phyloP scores from a whole-genome alignment of 2,113 vertebrate species.

The Macaca nemestrina region DNA sequence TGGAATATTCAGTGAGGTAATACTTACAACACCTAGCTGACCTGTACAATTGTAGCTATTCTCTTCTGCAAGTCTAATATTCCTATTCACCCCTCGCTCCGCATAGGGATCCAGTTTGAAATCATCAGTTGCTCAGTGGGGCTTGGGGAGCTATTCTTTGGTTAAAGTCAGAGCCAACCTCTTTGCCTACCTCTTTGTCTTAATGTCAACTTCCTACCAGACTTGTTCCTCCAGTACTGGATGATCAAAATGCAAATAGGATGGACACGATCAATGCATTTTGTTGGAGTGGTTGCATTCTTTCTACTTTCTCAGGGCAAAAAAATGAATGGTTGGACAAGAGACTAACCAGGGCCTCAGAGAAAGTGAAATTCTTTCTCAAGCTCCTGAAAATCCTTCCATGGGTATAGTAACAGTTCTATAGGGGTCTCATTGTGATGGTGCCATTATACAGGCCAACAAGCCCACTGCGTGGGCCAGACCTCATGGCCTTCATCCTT shows the following conservation, averaged over 20 bases:
- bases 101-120: accelerated
- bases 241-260: not conserved
- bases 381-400: not conserved
- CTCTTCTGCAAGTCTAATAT: accelerated
- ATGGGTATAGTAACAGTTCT: not conserved
- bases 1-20: not conserved
- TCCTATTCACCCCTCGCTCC: not conserved
- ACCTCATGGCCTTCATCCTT: not conserved
- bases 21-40: not conserved
- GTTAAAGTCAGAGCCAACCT: not conserved
- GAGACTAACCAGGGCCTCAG: not conserved
- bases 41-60: accelerated
- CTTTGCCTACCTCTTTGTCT: not conserved
- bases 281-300: not conserved
- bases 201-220: not conserved
- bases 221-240: accelerated
- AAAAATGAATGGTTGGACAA: not conserved
- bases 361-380: not conserved
- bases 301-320: not conserved
- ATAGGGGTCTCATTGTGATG: not conserved
- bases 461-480: not conserved
- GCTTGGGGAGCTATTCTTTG: not conserved
- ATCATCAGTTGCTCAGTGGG: not conserved
- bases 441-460: not conserved
- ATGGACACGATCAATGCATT: not conserved